Base-by-base conservation (phyloP, 2,797 vertebrate genomes). In the Champsocephalus gunnari region DNA sequence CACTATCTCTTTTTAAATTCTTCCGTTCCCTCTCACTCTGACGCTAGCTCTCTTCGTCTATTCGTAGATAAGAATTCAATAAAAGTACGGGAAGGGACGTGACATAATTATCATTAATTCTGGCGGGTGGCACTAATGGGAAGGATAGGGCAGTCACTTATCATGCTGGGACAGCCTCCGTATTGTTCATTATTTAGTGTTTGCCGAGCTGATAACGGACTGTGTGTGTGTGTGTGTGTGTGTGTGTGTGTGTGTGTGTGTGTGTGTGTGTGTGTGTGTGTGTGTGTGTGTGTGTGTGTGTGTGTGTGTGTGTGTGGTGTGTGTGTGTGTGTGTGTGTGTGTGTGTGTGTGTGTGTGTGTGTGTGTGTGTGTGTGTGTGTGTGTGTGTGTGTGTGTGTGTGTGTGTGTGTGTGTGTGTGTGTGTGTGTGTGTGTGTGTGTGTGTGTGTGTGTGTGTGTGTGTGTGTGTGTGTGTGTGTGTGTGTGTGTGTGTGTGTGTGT, bases 31-130 rank as follows among this genome's bases (percentile, higher is more conserved):
- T 79, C 88, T 74, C 70, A 70, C 69, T 80, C 66, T 38, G 75
- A 83, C 73, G 57, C 62, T 34, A 28, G 84, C 85, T 86, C 82
- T 80, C 86, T 83, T 80, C 59, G 71, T 86, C 80, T 89, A 54
- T 78, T 88, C 77, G 49, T 79, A 97, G 96, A 97, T 97, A 98
- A 98, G 96, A 97, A 97, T 97, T 95, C 96, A 96, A 96, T 96
- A 96, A 96, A 94, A 93, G 95, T 93, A 86, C 65, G 77, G 81
- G 82, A 91, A 88, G 93, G 91, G 92, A 92, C 84, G 93, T 95
- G 96, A 94, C 96, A 96, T 96, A 97, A 97, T 98, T 97, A 97
- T 95, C 96, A 95, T 97, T 97, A 95, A 96, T 97, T 96, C 95
- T 92, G 92, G 92, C 50, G 95, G 94, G 94, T 85, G 93, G 84